These are phyloP conservation scores for Phyllotis vaccarum DNA, from an alignment of 2,797 vertebrate species.

Conservation along the genomic window DNA sequence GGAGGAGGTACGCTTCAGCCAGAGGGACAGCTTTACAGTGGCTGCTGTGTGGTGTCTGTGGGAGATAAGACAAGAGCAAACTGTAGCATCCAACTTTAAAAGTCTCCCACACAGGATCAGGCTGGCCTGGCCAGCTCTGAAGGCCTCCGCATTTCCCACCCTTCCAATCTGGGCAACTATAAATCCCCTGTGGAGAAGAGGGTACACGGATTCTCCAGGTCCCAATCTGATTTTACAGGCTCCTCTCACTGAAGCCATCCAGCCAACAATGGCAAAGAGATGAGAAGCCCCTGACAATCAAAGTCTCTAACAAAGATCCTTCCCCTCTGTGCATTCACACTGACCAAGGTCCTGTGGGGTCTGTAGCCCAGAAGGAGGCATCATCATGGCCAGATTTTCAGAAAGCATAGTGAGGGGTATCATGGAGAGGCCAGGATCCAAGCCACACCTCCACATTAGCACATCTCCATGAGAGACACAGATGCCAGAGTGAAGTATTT, in stretches of 20 bases:
- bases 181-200: neutral
- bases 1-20: neutral
- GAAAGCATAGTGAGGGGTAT: too few relatives aligned
- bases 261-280: neutral
- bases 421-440: neutral
- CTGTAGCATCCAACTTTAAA: neutral
- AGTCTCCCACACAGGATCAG: constrained; percentile 65
- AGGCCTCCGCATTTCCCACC: neutral
- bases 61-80: neutral
- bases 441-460: neutral
- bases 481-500: neutral
- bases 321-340: neutral
- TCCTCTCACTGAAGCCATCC: neutral
- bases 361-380: neutral
- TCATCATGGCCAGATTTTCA: neutral
- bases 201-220: neutral
- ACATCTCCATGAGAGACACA: neutral
- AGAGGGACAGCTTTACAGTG: neutral
- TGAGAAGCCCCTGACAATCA: neutral
- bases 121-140: neutral
- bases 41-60: neutral
- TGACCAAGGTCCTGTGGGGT: neutral
- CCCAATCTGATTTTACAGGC: neutral
- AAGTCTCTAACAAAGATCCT: neutral
- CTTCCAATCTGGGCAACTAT: neutral